These are phyloP conservation scores for Agapetus fuscipes DNA, from an alignment of 2,888 invertebrate species.

Conservation along the genomic window DNA sequence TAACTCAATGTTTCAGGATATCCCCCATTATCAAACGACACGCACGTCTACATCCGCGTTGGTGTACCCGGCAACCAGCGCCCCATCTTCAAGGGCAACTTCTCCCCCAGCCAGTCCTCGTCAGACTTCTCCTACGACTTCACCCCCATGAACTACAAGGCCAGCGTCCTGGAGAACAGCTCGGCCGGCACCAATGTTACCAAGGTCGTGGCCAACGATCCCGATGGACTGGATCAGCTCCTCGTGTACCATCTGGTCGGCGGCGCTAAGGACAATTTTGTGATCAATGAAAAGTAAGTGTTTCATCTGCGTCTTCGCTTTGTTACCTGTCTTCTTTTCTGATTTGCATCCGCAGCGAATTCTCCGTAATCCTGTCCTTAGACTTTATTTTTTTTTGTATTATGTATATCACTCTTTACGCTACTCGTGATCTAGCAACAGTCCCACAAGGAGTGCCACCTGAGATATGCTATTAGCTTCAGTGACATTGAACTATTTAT, in stretches of 20 bases:
- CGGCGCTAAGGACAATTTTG: constrained; percentile 69
- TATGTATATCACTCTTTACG: no score
- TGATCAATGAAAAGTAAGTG: constrained; percentile 58
- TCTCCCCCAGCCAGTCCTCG: constrained; percentile 35
- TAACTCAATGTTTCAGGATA: constrained; percentile 37
- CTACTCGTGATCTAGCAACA: no score
- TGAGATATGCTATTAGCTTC: no score
- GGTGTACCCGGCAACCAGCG: constrained; percentile 72
- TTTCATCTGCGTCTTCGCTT: no score
- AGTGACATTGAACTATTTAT: no score
- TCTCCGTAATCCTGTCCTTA: not conserved
- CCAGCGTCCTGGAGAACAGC: constrained; percentile 61
- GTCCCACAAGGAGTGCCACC: no score
- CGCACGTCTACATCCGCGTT: constrained; percentile 58
- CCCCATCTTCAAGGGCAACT: constrained; percentile 69
- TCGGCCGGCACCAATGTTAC: constrained; percentile 59
- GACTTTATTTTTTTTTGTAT: no score
- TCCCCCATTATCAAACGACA: constrained; percentile 57
- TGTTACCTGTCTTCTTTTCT: no score
- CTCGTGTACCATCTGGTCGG: constrained; percentile 60
- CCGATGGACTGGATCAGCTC: constrained; percentile 63
- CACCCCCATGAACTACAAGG: constrained; percentile 62
- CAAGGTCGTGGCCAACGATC: constrained; percentile 63
- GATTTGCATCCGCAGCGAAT: no score
- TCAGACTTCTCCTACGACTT: constrained; percentile 45